Base-by-base conservation (phyloP, 2,797 vertebrate genomes). In the Centropyge bicolor region DNA sequence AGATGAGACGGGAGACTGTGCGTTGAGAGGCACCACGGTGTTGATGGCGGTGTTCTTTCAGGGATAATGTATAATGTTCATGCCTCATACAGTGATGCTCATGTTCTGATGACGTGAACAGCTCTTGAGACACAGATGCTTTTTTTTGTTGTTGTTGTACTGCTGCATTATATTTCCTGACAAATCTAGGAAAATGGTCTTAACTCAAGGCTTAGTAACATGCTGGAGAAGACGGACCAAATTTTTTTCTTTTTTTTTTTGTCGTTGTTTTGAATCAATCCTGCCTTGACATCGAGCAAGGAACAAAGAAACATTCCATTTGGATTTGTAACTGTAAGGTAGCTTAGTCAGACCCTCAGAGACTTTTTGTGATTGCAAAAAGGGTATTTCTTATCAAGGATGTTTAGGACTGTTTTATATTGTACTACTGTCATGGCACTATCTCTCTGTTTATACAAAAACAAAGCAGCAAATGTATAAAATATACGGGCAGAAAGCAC, bases 201-300 rank as follows among this genome's bases (percentile, higher is more conserved):
- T 54, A 89, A 93, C 87, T 93, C 84, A 92, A 91, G 94, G 90
- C 91, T 90, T 84, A 94, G 91, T 92, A 88, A 78, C 76, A 78
- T 65, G 83, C 86, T 95, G 93, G 93, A 90, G 83, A 94, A 91
- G 94, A 86, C 16, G 96, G 96, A 97, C 96, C 96, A 97, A 96
- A 80, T 94, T 86, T 76, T 93, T 94, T 4, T 56, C n/a, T n/a
- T 94, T 86, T 76, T 93, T 31, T 31, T 31, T 31, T 31, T 31
- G 27, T 31, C 4, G 27, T 31, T 31, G 27, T 31, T 94, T 94
- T 92, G 84, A 94, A 93, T 93, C 92, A 95, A 94, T 84, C 89
- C 95, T 95, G 94, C 95, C 94, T 96, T 93, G 94, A 60, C 93
- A 88, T 96, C 78, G 71, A 95, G 83, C 90, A 94, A 91, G 92